Evolutionary conservation across 1,140 invertebrate species (phyloP), one percentile per base, ranked within the genome.

Genomic region (Stegodyphus dumicola): DNA sequence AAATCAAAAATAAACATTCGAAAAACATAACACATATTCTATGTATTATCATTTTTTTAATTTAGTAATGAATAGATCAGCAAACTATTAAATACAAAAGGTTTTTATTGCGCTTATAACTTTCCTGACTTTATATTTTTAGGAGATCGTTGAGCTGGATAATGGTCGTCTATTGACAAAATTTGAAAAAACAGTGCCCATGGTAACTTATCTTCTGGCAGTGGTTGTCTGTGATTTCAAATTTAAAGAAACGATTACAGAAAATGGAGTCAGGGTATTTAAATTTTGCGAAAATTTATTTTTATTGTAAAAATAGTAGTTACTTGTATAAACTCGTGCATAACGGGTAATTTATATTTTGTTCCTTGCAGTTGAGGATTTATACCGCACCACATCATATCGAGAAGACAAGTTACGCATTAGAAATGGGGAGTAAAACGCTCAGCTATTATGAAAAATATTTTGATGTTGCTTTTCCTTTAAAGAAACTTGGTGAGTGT

Each of bases 381-480:
- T 99, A 98, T 89, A 98, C 97, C 7, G 96, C 97, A 7, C 93
- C 95, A 6, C 96, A 96, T 5, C 98, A 98, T 89, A 94, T 94
- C 88, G 95, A 98, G 88, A 97, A 98, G 90, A 97, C 97, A 6
- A 89, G 93, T 78, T 99, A 98, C 92, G 97, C 97, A 0, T 90
- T 99, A 3, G 94, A 98, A 77, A 89, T 73, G 2, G 86, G 69
- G 7, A 73, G 77, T 18, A 65, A 71, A 75, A 51, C 86, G 11
- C 56, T 88, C 11, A 70, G 79, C 0, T 86, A 64, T n/a, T 87
- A 71, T 70, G 79, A 87, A 78, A 76, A 87, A 52, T 88, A 88
- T 60, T 87, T 80, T 49, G 76, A 88, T 9, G 73, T 78, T 49
- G 74, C 86, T 2, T 91, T 91, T 88, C 91, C 91, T 10, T 86